These are phyloP conservation scores for Periophthalmus modestus DNA, from an alignment of 2,113 vertebrate genomes.

Conservation along the genomic window DNA sequence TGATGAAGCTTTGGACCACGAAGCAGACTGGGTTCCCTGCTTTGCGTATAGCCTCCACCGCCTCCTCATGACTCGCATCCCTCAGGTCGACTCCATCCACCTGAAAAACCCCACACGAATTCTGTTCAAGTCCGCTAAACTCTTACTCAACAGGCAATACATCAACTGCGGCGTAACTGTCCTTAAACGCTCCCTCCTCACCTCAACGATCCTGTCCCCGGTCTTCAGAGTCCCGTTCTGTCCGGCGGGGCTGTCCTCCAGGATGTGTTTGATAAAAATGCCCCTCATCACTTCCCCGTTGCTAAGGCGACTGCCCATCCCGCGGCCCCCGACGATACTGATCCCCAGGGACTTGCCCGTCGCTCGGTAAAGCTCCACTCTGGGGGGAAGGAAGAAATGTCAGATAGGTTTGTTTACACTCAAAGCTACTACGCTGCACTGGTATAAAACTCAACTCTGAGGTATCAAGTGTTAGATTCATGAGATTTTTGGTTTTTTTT, in stretches of 20 bases:
- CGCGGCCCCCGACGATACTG: constrained; percentile 95
- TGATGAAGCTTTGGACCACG: constrained; percentile 94
- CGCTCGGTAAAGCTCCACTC: constrained; percentile 92
- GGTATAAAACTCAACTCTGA: constrained; percentile 1
- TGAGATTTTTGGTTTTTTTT: too few relatives aligned
- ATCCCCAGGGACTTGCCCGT: constrained; percentile 94
- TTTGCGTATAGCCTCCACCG: constrained; percentile 96
- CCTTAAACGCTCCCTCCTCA: constrained; percentile 58
- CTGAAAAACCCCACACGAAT: constrained; percentile 66
- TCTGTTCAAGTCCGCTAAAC: background rate
- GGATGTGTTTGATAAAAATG: constrained; percentile 97
- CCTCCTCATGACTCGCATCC: constrained; percentile 97
- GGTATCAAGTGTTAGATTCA: background rate
- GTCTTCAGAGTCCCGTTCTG: constrained; percentile 92
- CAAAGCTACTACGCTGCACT: background rate
- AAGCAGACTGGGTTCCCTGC: constrained; percentile 95
- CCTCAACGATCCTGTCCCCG: constrained; percentile 95
- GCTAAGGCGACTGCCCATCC: constrained; percentile 96
- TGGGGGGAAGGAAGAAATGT: constrained; percentile 55
- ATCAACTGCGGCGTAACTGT: background rate
- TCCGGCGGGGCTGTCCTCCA: constrained; percentile 95
- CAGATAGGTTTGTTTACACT: background rate
- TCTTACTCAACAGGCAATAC: background rate
- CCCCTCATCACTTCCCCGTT: constrained; percentile 97
- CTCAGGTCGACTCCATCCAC: constrained; percentile 94